Base-by-base conservation (phyloP, 2,888 invertebrate species). In the Anthophora plumipes region DNA sequence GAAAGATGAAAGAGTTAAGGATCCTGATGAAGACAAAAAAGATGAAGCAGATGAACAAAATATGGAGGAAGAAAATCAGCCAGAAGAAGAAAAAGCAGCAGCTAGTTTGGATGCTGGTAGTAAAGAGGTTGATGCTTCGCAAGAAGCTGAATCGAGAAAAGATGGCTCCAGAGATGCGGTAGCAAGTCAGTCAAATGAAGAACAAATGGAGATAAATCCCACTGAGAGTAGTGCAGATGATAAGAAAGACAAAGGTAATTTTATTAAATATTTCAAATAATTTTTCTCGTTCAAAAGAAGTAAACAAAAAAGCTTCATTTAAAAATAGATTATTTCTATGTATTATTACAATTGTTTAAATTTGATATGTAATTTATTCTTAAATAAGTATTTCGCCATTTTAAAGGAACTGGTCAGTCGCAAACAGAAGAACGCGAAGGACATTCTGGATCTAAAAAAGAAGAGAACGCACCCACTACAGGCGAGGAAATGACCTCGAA, bases 361-460 rank as follows among this genome's bases (percentile, higher is more conserved):
- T 9, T n/a, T n/a, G n/a, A 43, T 43, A 12, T 43, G 43, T 12
- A 43, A 11, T 43, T 43, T 43, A 11, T 43, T 1, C 12, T 43
- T 43, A 43, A 7, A 43, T 11, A 43, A 31, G 7, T n/a, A 3
- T 22, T 52, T 50, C 17, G 0, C 12, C n/a, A 4, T 74, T 57
- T 77, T 48, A 0, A 50, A 79, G 80, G 80, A 25, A 79, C 69
- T 4, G 97, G 97, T 0, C 96, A 97, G 64, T 96, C 97, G 0
- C 96, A 97, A 88, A 94, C 97, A 86, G 95, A 96, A 88, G 95
- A 95, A 75, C 95, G 96, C 57, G 95, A 95, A 52, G 97, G 97
- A 0, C 97, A 97, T 90, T 95, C 96, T 66, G 95, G 71, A 6
- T 50, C 59, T 1, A 95, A 1, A 84, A 91, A 20, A 88, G 92